Percentiles rank a stretch among this genome's conserved stretches.
These are phyloP conservation scores for Eleutherodactylus coqui DNA, from an alignment of 2,797 vertebrate genomes.

Conservation along the genomic window DNA sequence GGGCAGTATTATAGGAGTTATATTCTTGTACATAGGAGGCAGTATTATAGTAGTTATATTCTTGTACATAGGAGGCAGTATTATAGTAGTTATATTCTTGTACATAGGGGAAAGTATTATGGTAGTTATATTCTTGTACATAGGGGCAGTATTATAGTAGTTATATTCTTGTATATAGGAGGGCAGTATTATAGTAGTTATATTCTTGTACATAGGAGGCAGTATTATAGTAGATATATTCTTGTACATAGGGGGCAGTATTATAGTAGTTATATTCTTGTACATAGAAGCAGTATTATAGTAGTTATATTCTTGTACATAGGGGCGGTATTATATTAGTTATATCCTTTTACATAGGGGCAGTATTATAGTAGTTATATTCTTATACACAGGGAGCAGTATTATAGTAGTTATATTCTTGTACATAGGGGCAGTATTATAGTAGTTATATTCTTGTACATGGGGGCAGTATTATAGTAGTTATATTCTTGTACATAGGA, in stretches of 20 bases:
- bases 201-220: slow-evolving; percentile 13
- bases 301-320: slow-evolving; percentile 24
- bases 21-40: neutral
- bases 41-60: slow-evolving; percentile 11
- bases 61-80: slow-evolving; percentile 8
- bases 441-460: slow-evolving; percentile 18
- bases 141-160: slow-evolving; percentile 14
- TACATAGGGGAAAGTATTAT: neutral
- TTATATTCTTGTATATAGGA: slow-evolving; percentile 7
- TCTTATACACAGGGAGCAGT: neutral
- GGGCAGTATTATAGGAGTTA: slow-evolving; percentile 8
- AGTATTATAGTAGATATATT: slow-evolving; percentile 17
- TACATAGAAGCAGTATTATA: slow-evolving; percentile 10
- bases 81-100: slow-evolving; percentile 17
- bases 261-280: slow-evolving; percentile 24
- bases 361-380: slow-evolving; percentile 19
- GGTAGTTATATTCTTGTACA: slow-evolving; percentile 15
- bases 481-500: slow-evolving; percentile 12
- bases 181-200: slow-evolving; percentile 20
- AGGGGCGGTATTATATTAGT: slow-evolving; percentile 2
- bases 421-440: slow-evolving; percentile 10
- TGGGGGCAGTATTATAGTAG: slow-evolving; percentile 12
- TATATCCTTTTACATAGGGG: neutral
- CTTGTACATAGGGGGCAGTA: slow-evolving; percentile 5
- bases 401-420: slow-evolving; percentile 26